phyloP scores from a whole-genome alignment of 2,888 invertebrate genomes.

The Tetragonisca angustula region DNA sequence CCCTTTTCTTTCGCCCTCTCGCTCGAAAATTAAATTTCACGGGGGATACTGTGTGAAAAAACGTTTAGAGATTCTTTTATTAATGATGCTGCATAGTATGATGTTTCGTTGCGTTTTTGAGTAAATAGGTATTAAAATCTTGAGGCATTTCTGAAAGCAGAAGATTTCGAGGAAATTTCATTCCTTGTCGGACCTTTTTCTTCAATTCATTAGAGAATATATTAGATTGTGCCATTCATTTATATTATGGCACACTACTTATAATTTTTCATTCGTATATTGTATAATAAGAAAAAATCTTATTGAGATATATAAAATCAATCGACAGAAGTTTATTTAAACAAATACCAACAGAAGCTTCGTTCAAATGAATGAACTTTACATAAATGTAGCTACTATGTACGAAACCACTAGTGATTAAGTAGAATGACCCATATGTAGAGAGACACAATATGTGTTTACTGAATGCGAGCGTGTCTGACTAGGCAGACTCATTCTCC shows the following conservation, averaged over 20 bases:
- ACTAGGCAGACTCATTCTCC: background rate
- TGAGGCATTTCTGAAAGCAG: background rate
- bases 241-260: no score
- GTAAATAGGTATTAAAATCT: background rate
- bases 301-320: background rate
- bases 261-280: no score
- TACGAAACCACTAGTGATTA: background rate
- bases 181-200: background rate
- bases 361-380: background rate
- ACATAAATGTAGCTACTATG: background rate
- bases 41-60: background rate
- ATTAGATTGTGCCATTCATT: no score
- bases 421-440: background rate
- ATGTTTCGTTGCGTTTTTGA: background rate
- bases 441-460: slow-evolving; percentile 1
- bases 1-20: background rate
- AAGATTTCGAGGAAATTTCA: background rate
- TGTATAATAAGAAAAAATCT: background rate
- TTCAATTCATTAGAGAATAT: no score
- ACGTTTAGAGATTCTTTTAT: background rate
- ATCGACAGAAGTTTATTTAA: background rate
- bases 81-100: background rate
- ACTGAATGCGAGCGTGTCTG: background rate
- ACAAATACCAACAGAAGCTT: background rate
- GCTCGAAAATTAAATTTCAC: slow-evolving; percentile 37